Conservation (phyloP, 2,113 vertebrate species). For the Phodopus roborovskii region DNA sequence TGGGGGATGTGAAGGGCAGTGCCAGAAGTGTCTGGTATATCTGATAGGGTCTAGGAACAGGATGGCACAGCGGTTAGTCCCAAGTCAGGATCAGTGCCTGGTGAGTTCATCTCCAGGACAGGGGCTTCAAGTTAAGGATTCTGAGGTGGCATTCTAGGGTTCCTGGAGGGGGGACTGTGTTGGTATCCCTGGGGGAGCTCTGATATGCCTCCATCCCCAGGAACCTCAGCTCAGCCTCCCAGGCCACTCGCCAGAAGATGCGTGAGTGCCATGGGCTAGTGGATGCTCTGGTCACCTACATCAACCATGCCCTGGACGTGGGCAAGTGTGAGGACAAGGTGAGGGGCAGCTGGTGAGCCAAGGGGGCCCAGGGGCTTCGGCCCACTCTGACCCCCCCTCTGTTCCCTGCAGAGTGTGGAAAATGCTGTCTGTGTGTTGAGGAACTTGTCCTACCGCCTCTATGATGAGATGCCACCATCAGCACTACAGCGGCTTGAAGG, state of each 20-base stretch:
- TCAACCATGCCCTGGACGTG: conserved; percentile 91
- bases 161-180: neutral
- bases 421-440: conserved; percentile 95
- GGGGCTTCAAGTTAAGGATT: too few species aligned
- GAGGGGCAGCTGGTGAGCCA: neutral
- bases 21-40: neutral
- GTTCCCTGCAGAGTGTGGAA: conserved; percentile 91
- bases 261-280: conserved; percentile 93
- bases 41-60: neutral
- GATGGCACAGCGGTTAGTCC: neutral
- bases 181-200: neutral
- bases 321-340: conserved; percentile 94
- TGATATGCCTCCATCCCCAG: conserved; percentile 75
- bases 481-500: conserved; percentile 92
- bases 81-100: rapidly evolving
- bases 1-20: rapidly evolving
- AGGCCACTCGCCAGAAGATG: conserved; percentile 96
- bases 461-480: conserved; percentile 93
- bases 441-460: conserved; percentile 97
- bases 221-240: conserved; percentile 96
- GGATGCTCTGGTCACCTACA: conserved; percentile 94
- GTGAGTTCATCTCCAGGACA: neutral
- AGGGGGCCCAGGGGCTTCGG: rapidly evolving
- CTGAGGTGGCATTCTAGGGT: neutral
- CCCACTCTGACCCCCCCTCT: neutral